A percentile compares a stretch with the other conserved stretches of the same genome.
These are phyloP conservation scores for Drosophila azteca DNA, from an alignment of 1,140 invertebrate genomes.

Conservation along the genomic window DNA sequence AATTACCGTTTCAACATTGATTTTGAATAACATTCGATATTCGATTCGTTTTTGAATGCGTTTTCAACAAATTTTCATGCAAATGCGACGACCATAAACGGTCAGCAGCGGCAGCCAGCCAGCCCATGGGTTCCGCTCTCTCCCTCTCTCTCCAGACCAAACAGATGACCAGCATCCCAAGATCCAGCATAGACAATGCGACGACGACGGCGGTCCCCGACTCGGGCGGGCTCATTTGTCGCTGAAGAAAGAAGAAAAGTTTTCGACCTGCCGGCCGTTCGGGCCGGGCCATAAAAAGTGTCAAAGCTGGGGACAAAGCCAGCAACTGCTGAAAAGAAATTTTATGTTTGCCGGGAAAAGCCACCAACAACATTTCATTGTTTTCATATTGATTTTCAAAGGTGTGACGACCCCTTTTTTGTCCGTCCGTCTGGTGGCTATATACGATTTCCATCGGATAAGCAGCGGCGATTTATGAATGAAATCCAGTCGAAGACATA, in stretches of 20 bases:
- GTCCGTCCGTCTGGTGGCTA: constrained; percentile 2
- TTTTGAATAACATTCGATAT: constrained; percentile 49
- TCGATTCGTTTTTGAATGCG: constrained; percentile 63
- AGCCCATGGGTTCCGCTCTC: not conserved
- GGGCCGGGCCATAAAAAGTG: constrained; percentile 65
- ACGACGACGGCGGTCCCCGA: constrained; percentile 70
- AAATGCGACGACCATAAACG: constrained; percentile 54
- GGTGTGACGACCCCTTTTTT: constrained; percentile 75
- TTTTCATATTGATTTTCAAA: constrained; percentile 73
- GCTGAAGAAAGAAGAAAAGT: constrained; percentile 54
- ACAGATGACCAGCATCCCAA: constrained; percentile 79
- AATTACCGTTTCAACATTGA: constrained; percentile 75
- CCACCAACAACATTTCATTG: constrained; percentile 52
- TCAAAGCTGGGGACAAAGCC: constrained; percentile 55
- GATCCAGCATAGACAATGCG: constrained; percentile 69
- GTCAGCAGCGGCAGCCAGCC: constrained; percentile 1
- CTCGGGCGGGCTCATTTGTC: constrained; percentile 79
- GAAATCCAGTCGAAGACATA: constrained; percentile 63
- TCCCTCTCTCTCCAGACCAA: not conserved
- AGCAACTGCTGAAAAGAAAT: constrained; percentile 69
- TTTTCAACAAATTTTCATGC: constrained; percentile 80
- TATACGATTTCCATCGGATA: constrained; percentile 50
- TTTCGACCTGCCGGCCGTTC: constrained; percentile 7
- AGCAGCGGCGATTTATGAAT: constrained; percentile 70
- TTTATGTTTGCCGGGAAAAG: constrained; percentile 48